Base-by-base conservation (phyloP, 2,113 vertebrate species). In the Leiothrix lutea region DNA sequence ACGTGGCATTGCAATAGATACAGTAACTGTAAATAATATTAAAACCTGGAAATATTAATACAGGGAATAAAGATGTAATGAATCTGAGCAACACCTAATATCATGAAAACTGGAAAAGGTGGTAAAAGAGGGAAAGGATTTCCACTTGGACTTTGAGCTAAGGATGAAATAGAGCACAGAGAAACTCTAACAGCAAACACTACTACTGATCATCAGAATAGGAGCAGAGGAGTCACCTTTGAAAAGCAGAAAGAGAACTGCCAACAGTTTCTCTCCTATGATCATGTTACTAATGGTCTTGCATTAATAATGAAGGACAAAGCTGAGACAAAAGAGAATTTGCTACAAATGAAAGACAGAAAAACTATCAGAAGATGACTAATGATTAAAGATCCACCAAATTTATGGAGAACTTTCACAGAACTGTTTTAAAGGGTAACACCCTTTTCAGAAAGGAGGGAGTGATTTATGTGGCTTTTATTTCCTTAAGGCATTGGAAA, bases 251-350 rank as follows among this genome's bases (percentile, higher is more conserved):
- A 60, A 50, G 29, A 40, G 79, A 95, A 77, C 9, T 65, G 90
- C 54, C 47, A 45, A 51, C 29, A 70, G 33, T 54, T 82, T 83
- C 47, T 83, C 42, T 78, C 17, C 80, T 80, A 38, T 66, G 79
- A 96, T 95, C 90, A 50, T 47, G 47, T 95, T 94, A 92, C 91
- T 93, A 77, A 90, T 80, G 85, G 86, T 92, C 50, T 86, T 97
- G 64, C 62, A 93, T 94, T 97, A 96, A 94, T 93, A 90, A 97
- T 92, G 86, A 94, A 96, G 92, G 92, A 86, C 79, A 88, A 90
- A 93, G 28, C 48, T 47, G 10, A 79, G 69, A 79, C 44, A 94
- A 94, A 8, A 21, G 35, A 74, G 60, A 92, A 85, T 26, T 86
- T 35, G 20, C 18, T 62, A 57, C 23, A 88, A 80, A 75, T 13